These are phyloP conservation scores for Avahi laniger DNA, from an alignment of 2,797 vertebrate species.

Conservation along the genomic window DNA sequence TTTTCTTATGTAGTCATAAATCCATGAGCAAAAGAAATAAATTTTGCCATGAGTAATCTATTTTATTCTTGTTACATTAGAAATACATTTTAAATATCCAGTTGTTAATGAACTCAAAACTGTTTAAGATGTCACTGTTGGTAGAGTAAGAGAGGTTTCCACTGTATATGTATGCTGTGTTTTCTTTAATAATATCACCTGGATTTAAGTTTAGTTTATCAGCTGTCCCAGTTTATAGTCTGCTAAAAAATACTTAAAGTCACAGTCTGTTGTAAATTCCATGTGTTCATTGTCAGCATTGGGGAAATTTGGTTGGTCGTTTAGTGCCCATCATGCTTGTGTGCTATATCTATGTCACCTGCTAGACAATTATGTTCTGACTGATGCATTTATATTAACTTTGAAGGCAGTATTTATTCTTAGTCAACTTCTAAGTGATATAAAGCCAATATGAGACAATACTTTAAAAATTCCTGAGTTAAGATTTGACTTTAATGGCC, in stretches of 20 bases:
- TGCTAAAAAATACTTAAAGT: background rate
- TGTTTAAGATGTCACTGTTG: background rate
- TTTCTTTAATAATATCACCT: background rate
- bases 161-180: background rate
- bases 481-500: background rate
- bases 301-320: background rate
- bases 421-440: background rate
- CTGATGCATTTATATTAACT: no score
- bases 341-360: accelerated
- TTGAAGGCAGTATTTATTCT: background rate
- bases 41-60: background rate
- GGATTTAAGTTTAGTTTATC: background rate
- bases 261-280: accelerated
- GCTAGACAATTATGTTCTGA: background rate
- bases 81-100: background rate
- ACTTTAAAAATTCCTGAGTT: background rate
- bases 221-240: background rate
- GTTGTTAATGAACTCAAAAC: accelerated
- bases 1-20: background rate
- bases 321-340: background rate
- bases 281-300: background rate
- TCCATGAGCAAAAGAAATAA: conserved; percentile 49
- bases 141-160: background rate
- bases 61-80: background rate
- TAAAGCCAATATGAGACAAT: background rate